These are phyloP conservation scores for Agelas oroides DNA, from an alignment of 37 sponge, comb jelly and placozoan species.

Conservation along the genomic window DNA sequence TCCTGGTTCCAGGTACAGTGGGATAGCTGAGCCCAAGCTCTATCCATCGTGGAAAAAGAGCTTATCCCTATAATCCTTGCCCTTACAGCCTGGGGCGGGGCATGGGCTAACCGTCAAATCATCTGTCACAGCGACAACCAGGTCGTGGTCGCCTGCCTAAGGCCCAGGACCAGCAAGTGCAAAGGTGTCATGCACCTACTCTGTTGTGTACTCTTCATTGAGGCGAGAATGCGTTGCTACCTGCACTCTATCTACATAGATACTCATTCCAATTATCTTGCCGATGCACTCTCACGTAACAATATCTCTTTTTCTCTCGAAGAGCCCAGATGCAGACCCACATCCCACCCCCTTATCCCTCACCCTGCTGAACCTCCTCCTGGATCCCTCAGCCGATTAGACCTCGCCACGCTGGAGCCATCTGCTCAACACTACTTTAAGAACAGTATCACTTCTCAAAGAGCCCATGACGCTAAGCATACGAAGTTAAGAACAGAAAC, in stretches of 20 bases:
- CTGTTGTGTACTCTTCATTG: slow-evolving; percentile 32
- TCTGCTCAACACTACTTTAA: no score
- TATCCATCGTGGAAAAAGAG: slow-evolving; percentile 54
- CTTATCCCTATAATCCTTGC: slow-evolving; percentile 34
- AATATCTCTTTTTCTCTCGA: slow-evolving; percentile 37
- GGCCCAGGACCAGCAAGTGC: slow-evolving; percentile 3
- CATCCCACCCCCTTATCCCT: no score
- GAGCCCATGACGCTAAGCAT: no score
- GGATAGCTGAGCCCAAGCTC: neutral
- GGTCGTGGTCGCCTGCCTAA: slow-evolving; percentile 48
- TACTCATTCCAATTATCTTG: slow-evolving; percentile 20
- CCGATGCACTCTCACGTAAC: slow-evolving; percentile 63
- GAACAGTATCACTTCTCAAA: no score
- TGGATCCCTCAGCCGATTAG: no score
- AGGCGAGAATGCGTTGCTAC: slow-evolving; percentile 1
- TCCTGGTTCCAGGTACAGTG: slow-evolving; percentile 63
- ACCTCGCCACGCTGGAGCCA: no score
- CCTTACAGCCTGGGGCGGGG: slow-evolving; percentile 37
- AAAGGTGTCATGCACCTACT: slow-evolving; percentile 40
- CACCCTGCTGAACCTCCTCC: no score
- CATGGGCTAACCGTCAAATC: slow-evolving; percentile 28
- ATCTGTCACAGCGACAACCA: slow-evolving; percentile 52
- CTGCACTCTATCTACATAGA: slow-evolving; percentile 16
- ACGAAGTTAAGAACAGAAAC: no score
- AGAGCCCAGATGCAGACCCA: slow-evolving; percentile 22